Evolutionary conservation across 2,888 invertebrate genomes (phyloP).

Genomic region (Augiades crinisus): DNA sequence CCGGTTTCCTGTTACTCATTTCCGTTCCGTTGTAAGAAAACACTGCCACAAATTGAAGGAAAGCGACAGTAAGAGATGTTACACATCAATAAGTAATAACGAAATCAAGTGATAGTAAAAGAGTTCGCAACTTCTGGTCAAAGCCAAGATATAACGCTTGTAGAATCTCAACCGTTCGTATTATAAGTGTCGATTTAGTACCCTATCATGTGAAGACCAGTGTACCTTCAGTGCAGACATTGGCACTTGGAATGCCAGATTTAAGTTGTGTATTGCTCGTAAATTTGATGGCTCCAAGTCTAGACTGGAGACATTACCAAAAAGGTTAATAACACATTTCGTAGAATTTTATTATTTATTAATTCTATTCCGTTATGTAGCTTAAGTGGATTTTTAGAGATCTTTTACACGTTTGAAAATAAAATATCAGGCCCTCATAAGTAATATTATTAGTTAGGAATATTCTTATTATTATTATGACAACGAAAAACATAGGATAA

Average conservation of each 20-base stretch:
- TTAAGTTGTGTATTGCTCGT: slow-evolving; percentile 18
- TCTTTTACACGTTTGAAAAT: background rate
- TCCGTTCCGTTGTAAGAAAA: too few species aligned
- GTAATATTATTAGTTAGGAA: too few species aligned
- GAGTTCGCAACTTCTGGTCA: too few species aligned
- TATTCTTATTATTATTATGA: too few species aligned
- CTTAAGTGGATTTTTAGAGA: background rate
- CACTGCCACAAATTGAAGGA: too few species aligned
- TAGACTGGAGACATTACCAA: slow-evolving; percentile 20
- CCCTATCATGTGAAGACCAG: background rate
- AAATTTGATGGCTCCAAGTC: slow-evolving; percentile 14
- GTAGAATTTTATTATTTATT: slow-evolving; percentile 13
- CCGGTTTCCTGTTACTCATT: too few species aligned
- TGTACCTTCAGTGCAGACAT: background rate
- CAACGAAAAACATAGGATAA: too few species aligned
- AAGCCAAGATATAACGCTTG: background rate
- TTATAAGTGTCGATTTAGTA: background rate
- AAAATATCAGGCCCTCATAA: too few species aligned
- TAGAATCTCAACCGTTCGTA: background rate
- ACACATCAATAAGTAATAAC: too few species aligned
- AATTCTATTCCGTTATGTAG: background rate
- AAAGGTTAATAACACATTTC: slow-evolving; percentile 19
- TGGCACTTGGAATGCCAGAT: slow-evolving; percentile 9
- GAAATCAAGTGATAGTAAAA: too few species aligned
- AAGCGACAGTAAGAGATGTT: too few species aligned